phyloP scores from a whole-genome alignment of 2,797 vertebrate genomes.

The Chromis chromis region DNA sequence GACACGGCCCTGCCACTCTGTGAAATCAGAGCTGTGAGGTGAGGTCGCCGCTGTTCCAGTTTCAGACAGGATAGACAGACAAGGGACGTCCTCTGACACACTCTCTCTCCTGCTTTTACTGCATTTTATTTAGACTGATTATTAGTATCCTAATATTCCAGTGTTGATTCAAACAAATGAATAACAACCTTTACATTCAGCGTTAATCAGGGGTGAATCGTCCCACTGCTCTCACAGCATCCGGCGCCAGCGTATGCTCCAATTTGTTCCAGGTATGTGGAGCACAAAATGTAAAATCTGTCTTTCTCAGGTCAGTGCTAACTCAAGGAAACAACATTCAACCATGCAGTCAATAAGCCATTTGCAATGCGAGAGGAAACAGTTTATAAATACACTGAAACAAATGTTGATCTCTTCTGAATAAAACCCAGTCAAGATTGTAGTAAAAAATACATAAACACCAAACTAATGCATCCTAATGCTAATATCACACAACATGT shows the following conservation, averaged over 20 bases:
- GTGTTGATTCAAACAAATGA: constrained; percentile 8
- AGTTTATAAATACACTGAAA: constrained; percentile 9
- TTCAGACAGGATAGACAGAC: constrained; percentile 20
- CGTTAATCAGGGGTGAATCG: constrained; percentile 19
- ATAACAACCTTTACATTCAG: constrained; percentile 32
- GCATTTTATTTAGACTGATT: constrained; percentile 4
- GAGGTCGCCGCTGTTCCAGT: constrained; percentile 47
- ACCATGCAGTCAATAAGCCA: constrained; percentile 12
- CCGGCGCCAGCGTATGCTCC: constrained; percentile 29
- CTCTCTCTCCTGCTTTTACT: background rate
- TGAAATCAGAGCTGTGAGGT: constrained; percentile 61
- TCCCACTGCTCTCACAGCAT: constrained; percentile 26
- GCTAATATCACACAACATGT: too few relatives aligned
- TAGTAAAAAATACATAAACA: background rate
- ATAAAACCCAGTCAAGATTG: background rate
- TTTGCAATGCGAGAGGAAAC: background rate
- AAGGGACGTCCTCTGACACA: background rate
- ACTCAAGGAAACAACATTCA: constrained; percentile 33
- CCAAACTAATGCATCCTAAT: too few relatives aligned
- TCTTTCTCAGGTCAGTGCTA: constrained; percentile 58
- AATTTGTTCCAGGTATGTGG: constrained; percentile 71
- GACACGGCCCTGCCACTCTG: constrained; percentile 52
- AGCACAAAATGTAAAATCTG: constrained; percentile 70
- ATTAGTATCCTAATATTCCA: background rate
- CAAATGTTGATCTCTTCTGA: background rate